These are phyloP conservation scores for Pseudocheirus occidentalis DNA, from an alignment of 2,797 vertebrate genomes.

Conservation along the genomic window DNA sequence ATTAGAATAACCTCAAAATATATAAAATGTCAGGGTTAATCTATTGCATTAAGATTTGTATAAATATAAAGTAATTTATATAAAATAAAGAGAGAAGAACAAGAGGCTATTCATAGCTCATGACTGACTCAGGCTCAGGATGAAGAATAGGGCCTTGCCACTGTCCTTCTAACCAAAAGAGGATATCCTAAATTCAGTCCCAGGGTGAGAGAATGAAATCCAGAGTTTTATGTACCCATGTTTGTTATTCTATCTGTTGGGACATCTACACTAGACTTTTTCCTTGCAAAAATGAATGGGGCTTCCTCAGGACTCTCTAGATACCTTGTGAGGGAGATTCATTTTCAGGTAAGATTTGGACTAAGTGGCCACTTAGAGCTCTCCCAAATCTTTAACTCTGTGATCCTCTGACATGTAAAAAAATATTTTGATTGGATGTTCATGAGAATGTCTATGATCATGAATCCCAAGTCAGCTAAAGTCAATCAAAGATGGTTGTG, in stretches of 20 bases:
- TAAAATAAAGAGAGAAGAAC: neutral
- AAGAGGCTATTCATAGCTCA: neutral
- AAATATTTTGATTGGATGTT: neutral
- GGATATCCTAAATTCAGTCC: neutral
- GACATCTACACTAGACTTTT: neutral
- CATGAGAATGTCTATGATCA: neutral
- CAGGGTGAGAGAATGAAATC: neutral
- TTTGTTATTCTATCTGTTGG: neutral
- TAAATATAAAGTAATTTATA: neutral
- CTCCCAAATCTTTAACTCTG: neutral
- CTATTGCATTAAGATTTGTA: neutral
- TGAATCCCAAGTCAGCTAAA: neutral
- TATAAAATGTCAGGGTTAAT: neutral
- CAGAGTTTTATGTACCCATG: neutral
- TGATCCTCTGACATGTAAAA: neutral
- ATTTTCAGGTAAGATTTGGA: neutral
- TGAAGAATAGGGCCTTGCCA: neutral
- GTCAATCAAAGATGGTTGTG: too few species aligned
- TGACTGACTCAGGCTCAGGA: neutral
- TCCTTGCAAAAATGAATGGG: neutral
- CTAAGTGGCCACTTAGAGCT: neutral
- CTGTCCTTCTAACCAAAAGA: neutral
- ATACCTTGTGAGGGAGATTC: neutral
- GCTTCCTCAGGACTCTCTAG: neutral
- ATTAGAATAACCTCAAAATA: neutral